Evolutionary conservation across 2,797 vertebrate genomes (phyloP).

Genomic region (Corythornis leucogaster): DNA sequence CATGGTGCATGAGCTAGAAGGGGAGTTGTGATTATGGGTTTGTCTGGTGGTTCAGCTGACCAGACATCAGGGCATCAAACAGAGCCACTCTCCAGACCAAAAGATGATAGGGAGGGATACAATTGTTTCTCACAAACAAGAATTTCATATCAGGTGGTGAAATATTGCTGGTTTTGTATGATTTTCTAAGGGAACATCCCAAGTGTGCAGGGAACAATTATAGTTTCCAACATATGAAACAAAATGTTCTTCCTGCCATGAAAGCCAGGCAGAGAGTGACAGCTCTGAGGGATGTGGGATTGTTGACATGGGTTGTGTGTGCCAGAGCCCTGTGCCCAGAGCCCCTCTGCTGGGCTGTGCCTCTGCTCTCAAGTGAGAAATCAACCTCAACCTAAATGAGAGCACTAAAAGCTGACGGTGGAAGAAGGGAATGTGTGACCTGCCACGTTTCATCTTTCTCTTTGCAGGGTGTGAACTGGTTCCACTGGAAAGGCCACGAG

Average conservation of each 20-base stretch:
- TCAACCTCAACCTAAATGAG: accelerated
- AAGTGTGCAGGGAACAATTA: not conserved
- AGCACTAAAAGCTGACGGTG: not conserved
- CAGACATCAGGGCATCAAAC: not conserved
- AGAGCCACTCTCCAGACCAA: not conserved
- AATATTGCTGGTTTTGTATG: not conserved
- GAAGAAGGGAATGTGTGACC: accelerated
- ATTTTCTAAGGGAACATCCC: not conserved
- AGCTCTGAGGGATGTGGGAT: not conserved
- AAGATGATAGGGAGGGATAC: accelerated
- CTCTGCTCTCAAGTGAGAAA: not conserved
- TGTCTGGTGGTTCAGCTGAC: not conserved
- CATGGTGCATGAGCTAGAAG: not conserved
- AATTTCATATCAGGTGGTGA: not conserved
- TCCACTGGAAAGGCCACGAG: slow-evolving; percentile 98
- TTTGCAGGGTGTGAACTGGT: slow-evolving; percentile 94
- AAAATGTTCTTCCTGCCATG: not conserved
- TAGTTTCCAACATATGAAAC: not conserved
- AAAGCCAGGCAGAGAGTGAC: not conserved
- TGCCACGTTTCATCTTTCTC: not conserved
- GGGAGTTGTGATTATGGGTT: not conserved
- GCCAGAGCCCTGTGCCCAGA: not conserved
- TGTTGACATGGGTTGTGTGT: accelerated
- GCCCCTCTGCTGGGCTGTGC: not conserved
- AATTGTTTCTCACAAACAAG: not conserved